Percentiles rank a stretch among this genome's conserved stretches.
These are phyloP conservation scores for Tachysurus vachellii DNA, from an alignment of 2,113 vertebrate genomes.

Conservation along the genomic window DNA sequence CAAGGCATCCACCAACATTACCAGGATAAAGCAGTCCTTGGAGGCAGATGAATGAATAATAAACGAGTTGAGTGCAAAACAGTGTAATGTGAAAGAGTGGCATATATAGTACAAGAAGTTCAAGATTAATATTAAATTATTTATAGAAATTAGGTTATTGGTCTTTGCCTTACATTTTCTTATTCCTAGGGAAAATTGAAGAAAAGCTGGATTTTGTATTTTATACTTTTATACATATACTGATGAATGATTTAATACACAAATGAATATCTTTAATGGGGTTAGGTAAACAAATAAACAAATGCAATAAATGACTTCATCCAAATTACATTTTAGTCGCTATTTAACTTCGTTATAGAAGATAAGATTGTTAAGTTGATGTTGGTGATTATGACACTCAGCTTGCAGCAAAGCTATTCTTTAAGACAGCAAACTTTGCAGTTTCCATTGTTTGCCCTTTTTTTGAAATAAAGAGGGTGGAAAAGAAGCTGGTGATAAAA, in stretches of 20 bases:
- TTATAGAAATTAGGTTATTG: neutral
- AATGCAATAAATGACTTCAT: slow-evolving; percentile 20
- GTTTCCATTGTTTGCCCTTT: neutral
- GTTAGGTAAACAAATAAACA: neutral
- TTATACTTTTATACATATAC: neutral
- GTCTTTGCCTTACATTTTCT: neutral
- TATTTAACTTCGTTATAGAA: neutral
- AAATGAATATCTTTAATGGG: neutral
- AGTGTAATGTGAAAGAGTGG: neutral
- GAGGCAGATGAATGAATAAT: too few species aligned
- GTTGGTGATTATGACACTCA: neutral
- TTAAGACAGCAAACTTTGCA: neutral
- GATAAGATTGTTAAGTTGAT: neutral
- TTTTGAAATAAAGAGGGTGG: neutral
- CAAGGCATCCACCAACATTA: too few species aligned
- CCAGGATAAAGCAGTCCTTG: too few species aligned
- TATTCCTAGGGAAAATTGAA: neutral
- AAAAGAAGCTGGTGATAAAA: neutral
- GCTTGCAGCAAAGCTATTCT: neutral
- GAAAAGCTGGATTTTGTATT: neutral
- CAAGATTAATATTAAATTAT: too few species aligned
- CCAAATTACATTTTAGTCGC: neutral
- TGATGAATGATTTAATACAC: neutral
- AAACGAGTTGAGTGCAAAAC: neutral
- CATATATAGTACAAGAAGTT: too few species aligned